A percentile compares a stretch with the other conserved stretches of the same genome.
Evolutionary conservation across 2,113 vertebrate genomes (phyloP).

Genomic region (Eonycteris spelaea): DNA sequence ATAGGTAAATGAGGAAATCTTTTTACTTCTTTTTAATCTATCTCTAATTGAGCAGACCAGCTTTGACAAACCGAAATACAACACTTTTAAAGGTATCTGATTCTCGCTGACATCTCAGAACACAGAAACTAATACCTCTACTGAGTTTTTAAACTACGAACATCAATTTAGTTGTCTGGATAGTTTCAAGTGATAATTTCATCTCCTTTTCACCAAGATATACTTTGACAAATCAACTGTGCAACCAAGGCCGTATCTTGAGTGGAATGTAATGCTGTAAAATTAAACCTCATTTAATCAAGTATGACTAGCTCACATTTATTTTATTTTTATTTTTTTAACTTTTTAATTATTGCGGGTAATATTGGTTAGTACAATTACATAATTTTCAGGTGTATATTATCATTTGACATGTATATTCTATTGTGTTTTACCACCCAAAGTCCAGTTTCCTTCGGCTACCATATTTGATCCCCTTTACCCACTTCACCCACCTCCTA

Average conservation of each 20-base stretch:
- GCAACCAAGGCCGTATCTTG: not conserved
- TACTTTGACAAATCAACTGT: not conserved
- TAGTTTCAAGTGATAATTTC: not conserved
- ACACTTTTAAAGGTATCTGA: not conserved
- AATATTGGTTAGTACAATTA: no score
- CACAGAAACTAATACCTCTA: not conserved
- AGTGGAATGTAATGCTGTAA: not conserved
- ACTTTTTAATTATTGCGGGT: no score
- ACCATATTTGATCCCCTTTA: no score
- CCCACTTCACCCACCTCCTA: no score
- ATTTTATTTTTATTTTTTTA: no score
- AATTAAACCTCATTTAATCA: not conserved
- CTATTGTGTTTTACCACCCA: no score
- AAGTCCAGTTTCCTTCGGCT: no score
- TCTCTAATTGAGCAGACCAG: not conserved
- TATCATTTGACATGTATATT: no score
- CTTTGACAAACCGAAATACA: not conserved
- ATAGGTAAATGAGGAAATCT: not conserved
- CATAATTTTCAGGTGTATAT: no score
- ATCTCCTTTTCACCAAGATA: not conserved
- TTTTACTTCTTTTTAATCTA: not conserved
- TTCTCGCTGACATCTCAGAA: not conserved
- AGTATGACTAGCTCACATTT: not conserved
- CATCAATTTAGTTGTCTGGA: not conserved
- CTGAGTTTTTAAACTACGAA: not conserved